Conservation (phyloP, 2,797 vertebrate species). For the Chloroceryle amazona region DNA sequence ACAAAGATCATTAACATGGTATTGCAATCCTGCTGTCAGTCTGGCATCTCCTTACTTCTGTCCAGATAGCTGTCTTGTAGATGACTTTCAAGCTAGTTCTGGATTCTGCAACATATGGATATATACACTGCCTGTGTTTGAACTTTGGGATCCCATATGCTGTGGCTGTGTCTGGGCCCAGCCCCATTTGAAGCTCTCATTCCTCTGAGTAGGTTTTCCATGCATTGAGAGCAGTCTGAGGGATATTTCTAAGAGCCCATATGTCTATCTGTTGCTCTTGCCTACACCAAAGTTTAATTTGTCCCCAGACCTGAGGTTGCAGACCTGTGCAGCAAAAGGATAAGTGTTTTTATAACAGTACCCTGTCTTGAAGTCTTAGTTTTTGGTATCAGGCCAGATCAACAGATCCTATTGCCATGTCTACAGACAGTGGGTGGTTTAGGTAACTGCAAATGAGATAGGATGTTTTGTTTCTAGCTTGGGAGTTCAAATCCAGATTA, state of each 20-base stretch:
- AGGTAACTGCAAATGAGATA: background rate
- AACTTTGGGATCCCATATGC: background rate
- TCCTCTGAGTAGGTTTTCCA: background rate
- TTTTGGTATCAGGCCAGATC: background rate
- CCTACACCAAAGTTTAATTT: background rate
- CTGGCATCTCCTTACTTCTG: background rate
- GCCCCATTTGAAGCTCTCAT: background rate
- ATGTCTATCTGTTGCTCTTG: background rate
- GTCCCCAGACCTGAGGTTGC: background rate
- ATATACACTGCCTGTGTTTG: background rate
- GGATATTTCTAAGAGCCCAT: background rate
- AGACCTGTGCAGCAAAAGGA: background rate
- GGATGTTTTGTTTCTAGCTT: background rate
- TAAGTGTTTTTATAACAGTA: background rate
- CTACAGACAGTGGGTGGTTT: background rate
- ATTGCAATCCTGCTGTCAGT: background rate
- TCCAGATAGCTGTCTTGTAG: background rate
- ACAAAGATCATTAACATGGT: background rate
- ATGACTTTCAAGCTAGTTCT: background rate
- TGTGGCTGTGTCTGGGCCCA: background rate
- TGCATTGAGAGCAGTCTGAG: background rate
- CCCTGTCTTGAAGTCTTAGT: background rate
- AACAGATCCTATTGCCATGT: background rate
- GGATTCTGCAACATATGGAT: background rate
- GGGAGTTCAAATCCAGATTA: background rate